These are phyloP conservation scores for Blastomussa wellsi DNA, from an alignment of 92 coral and sea anemone species.

Conservation along the genomic window DNA sequence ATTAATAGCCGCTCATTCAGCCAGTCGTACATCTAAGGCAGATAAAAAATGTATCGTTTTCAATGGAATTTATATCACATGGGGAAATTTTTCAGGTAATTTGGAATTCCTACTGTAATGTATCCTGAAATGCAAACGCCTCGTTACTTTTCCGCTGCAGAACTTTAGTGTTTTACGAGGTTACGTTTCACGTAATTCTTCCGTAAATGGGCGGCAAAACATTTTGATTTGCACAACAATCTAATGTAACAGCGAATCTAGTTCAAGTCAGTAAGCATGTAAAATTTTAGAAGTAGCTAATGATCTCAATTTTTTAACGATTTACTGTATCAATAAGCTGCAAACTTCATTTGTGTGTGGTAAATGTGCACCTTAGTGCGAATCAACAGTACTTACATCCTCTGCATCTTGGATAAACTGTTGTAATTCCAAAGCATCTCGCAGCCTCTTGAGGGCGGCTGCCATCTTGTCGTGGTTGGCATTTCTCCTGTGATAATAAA, in stretches of 20 bases:
- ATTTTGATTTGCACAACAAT: too few species aligned
- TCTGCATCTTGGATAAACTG: conserved; percentile 98
- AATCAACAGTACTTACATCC: conserved; percentile 66
- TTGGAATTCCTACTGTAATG: not conserved
- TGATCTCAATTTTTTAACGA: not conserved
- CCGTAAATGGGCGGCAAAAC: too few species aligned
- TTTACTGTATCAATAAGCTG: not conserved
- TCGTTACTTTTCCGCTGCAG: too few species aligned
- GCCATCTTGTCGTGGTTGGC: conserved; percentile 92
- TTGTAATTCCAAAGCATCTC: conserved; percentile 88
- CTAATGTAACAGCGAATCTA: not conserved
- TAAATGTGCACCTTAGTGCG: not conserved
- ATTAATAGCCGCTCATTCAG: conserved; percentile 83
- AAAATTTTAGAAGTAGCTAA: too few species aligned
- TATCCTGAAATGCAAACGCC: too few species aligned
- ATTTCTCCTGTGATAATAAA: conserved; percentile 64
- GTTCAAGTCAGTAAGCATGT: not conserved
- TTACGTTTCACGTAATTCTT: too few species aligned
- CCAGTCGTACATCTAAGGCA: conserved; percentile 95
- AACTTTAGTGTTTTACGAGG: too few species aligned
- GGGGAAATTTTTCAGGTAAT: not conserved
- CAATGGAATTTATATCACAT: too few species aligned
- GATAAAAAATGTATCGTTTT: not conserved
- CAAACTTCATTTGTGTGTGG: not conserved
- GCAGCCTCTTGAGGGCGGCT: conserved; percentile 83